These are phyloP conservation scores for Campaea margaritaria DNA, from an alignment of 2,888 invertebrate species.

Conservation along the genomic window DNA sequence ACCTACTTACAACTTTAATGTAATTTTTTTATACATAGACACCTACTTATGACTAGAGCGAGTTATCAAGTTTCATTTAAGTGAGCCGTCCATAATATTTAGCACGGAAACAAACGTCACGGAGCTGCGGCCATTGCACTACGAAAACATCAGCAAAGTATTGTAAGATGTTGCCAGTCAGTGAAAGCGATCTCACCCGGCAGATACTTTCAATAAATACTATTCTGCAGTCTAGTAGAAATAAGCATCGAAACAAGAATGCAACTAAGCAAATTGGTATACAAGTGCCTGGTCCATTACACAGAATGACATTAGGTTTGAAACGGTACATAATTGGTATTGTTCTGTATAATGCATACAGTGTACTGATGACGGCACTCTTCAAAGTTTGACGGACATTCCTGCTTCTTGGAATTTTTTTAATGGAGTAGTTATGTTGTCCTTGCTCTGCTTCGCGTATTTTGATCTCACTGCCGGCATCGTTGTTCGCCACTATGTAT, in stretches of 20 bases:
- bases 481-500: slow-evolving; percentile 92
- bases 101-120: slow-evolving; percentile 87
- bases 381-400: slow-evolving; percentile 94
- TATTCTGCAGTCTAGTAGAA: slow-evolving; percentile 89
- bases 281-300: slow-evolving; percentile 99
- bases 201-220: slow-evolving; percentile 98
- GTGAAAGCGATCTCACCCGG: slow-evolving; percentile 94
- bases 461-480: slow-evolving; percentile 90
- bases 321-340: slow-evolving; percentile 88
- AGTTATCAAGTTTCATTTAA: slow-evolving; percentile 53
- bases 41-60: slow-evolving; percentile 9
- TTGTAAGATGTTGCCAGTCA: slow-evolving; percentile 94
- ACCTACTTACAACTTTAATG: slow-evolving; percentile 12
- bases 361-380: slow-evolving; percentile 91
- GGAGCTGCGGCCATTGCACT: slow-evolving; percentile 96
- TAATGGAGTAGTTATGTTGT: slow-evolving; percentile 73
- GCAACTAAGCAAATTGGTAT: slow-evolving; percentile 94
- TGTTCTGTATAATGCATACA: slow-evolving; percentile 88
- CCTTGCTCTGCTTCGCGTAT: slow-evolving; percentile 82
- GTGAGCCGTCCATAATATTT: slow-evolving; percentile 91
- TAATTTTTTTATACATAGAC: too few species aligned
- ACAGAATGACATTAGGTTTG: slow-evolving; percentile 92
- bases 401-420: slow-evolving; percentile 92
- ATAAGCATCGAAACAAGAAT: slow-evolving; percentile 89
- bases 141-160: slow-evolving; percentile 93